Base-by-base conservation (phyloP, 2,113 vertebrate genomes). In the Pachypanchax playfairii region DNA sequence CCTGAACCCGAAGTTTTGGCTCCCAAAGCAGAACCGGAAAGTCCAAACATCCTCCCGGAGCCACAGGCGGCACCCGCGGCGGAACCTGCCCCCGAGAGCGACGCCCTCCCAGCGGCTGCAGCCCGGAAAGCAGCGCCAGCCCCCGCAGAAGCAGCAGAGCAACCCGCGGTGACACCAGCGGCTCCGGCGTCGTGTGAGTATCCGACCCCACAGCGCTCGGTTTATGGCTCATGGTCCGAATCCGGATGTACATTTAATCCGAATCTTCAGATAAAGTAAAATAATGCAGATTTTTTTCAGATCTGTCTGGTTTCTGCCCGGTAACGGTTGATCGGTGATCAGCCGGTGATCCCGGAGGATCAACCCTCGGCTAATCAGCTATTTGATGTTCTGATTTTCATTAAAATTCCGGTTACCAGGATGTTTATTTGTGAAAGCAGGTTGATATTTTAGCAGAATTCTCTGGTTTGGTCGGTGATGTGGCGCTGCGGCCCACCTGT, bases 401-500 rank as follows among this genome's bases (percentile, higher is more conserved):
- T 5, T 0, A 8, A 18, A 31, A 20, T 20, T 18, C 6, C 28
- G 2, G 13, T 38, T 1, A n/a, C 8, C 22, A 9, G 17, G 29
- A 14, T 15, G 10, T 29, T 39, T 39, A 12, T 6, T 26, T 7
- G 4, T 13, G 13, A 2, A 31, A n/a, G 5, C 22, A 25, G 46
- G 12, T 41, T 8, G n/a, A 8, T 10, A 5, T 66, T 18, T 41
- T 14, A 13, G 18, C 4, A 6, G 22, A 8, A 0, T 2, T 2
- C 28, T 41, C 17, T 15, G 15, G 33, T 52, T 36, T 50, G 58
- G 60, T 20, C 14, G 28, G 65, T 68, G 67, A 28, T 59, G 65
- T n/a, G 4, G n/a, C 8, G 67, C 35, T 56, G 84, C 75, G 85
- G 89, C 86, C 89, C 89, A 89, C 84, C 89, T 90, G 84, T 85